Conservation (phyloP, 2,797 vertebrate genomes). For the Coluber constrictor region DNA sequence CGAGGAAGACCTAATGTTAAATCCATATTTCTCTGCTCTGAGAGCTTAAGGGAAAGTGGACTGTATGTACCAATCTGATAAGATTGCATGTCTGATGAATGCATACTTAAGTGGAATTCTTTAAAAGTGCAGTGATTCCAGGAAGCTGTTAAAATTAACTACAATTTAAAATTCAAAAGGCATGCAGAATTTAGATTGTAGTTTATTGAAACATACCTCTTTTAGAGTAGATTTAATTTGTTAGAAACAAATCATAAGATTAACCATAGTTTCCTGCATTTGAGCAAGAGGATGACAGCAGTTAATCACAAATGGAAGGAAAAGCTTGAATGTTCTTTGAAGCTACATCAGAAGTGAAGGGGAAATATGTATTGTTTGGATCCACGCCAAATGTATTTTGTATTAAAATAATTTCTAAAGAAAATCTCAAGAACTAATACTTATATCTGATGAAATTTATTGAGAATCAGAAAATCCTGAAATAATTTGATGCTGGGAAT, state of each 20-base stretch:
- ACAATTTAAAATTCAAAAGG: neutral
- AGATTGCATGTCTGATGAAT: neutral
- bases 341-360: neutral
- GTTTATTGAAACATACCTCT: neutral
- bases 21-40: neutral
- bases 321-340: neutral
- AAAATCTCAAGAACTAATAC: neutral
- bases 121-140: neutral
- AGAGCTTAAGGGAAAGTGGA: neutral
- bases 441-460: neutral
- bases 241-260: neutral
- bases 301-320: neutral
- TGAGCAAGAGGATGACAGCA: neutral
- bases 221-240: neutral
- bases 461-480: neutral
- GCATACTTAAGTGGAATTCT: neutral
- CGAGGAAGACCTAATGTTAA: neutral
- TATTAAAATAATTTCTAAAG: neutral
- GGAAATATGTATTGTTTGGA: neutral
- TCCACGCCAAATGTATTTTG: neutral
- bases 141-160: neutral
- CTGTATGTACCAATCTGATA: neutral
- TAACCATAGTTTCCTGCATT: neutral
- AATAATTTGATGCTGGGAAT: neutral
- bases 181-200: neutral